Evolutionary conservation across 2,888 invertebrate species (phyloP).

Genomic region (Cheilosia vulpina): DNA sequence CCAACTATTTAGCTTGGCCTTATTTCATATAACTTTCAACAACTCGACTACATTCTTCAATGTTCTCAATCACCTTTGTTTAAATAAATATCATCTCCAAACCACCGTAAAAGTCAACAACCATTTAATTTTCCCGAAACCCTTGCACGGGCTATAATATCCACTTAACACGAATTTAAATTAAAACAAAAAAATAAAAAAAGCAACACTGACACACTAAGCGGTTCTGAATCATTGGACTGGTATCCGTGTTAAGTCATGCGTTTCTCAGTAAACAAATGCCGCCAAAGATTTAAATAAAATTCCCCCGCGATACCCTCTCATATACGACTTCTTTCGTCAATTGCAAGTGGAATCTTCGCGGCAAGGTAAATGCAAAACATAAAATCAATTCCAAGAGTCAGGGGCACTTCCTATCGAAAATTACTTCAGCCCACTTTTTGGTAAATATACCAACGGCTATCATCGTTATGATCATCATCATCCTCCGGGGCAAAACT

Average conservation of each 20-base stretch:
- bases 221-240: constrained; percentile 9
- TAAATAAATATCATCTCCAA: constrained; percentile 22
- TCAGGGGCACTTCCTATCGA: constrained; percentile 56
- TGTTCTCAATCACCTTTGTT: neutral
- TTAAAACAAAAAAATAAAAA: neutral
- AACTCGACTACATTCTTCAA: too few relatives aligned
- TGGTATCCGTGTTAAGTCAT: constrained; percentile 9
- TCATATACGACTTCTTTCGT: constrained; percentile 3
- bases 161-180: constrained; percentile 46
- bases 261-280: constrained; percentile 10
- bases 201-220: neutral
- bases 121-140: neutral
- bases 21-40: too few relatives aligned
- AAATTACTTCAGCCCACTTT: constrained; percentile 56
- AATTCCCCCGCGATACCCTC: constrained; percentile 15
- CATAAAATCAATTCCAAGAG: constrained; percentile 25
- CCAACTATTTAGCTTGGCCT: too few relatives aligned
- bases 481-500: constrained; percentile 32
- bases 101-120: constrained; percentile 7
- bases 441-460: neutral
- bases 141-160: constrained; percentile 38
- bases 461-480: constrained; percentile 12
- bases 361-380: constrained; percentile 18
- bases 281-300: constrained; percentile 8
- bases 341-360: constrained; percentile 16